Percentiles rank a stretch among this genome's conserved stretches.
These are phyloP conservation scores for Ctenomys sociabilis DNA, from an alignment of 2,113 vertebrate species.

Conservation along the genomic window DNA sequence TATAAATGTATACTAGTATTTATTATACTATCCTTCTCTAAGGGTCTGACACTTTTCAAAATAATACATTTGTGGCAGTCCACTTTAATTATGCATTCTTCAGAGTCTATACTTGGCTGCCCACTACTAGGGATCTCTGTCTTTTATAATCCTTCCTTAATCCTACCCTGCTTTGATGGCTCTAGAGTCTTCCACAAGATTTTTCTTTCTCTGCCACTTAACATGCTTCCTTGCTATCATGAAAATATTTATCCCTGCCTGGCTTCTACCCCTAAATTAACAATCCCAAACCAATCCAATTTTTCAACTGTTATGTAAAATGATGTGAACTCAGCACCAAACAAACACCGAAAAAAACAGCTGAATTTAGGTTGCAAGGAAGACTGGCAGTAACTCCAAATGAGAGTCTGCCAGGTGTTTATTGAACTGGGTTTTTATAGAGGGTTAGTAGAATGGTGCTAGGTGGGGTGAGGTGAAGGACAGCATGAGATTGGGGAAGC, in stretches of 20 bases:
- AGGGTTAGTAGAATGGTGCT: not conserved
- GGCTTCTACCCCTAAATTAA: not conserved
- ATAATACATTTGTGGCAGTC: constrained; percentile 3
- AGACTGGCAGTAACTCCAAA: not conserved
- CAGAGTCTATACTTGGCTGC: not conserved
- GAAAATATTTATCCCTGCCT: not conserved
- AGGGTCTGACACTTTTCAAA: constrained; percentile 22
- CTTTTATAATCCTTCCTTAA: not conserved
- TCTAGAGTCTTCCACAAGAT: not conserved
- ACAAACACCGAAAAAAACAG: not conserved
- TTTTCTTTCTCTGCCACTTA: not conserved
- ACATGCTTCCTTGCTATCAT: not conserved
- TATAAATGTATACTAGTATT: not conserved
- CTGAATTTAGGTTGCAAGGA: not conserved
- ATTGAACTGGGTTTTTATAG: not conserved
- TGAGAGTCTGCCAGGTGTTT: too few species aligned
- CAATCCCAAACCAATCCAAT: not conserved
- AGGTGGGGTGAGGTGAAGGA: not conserved
- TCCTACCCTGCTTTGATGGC: not conserved
- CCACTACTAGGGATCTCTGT: not conserved
- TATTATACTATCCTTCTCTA: not conserved
- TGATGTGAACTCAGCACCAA: not conserved
- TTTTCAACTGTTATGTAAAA: not conserved
- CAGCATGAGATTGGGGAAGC: not conserved
- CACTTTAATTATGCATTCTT: not conserved